Conservation (phyloP, 2,888 invertebrate species). For the Meta bourneti region DNA sequence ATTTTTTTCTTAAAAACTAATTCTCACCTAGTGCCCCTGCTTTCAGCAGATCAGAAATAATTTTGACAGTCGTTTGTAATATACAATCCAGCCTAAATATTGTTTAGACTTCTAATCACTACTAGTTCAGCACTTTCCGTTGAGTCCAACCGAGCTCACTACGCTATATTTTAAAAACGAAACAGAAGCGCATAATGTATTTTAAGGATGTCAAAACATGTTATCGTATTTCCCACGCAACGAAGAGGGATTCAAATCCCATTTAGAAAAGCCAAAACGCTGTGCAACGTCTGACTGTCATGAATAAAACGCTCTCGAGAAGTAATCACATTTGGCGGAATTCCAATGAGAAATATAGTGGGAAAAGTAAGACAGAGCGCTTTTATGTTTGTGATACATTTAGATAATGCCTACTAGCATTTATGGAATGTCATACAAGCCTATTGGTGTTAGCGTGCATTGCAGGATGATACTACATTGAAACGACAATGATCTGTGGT, state of each 20-base stretch:
- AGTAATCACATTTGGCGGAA: slow-evolving; percentile 46
- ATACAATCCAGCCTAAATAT: too few relatives aligned
- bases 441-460: not conserved
- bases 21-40: too few relatives aligned
- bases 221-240: slow-evolving; percentile 12
- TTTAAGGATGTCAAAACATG: slow-evolving; percentile 21
- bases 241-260: slow-evolving; percentile 27
- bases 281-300: slow-evolving; percentile 2
- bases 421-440: slow-evolving; percentile 16
- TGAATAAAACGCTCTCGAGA: slow-evolving; percentile 31
- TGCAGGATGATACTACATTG: not conserved
- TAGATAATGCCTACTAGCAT: slow-evolving; percentile 25
- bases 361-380: slow-evolving; percentile 6
- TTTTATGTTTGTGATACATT: slow-evolving; percentile 19
- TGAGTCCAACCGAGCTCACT: too few relatives aligned
- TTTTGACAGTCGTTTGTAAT: too few relatives aligned
- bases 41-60: too few relatives aligned
- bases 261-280: slow-evolving; percentile 24
- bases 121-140: too few relatives aligned
- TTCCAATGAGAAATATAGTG: slow-evolving; percentile 40
- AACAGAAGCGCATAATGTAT: slow-evolving; percentile 14
- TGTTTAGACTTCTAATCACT: too few relatives aligned
- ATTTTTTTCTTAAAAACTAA: too few relatives aligned
- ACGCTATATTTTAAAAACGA: not conserved
- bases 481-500: too few relatives aligned